Evolutionary conservation across 1,140 invertebrate species (phyloP), one percentile per base, ranked within the genome.

Genomic region (Adoxophyes honmai): DNA sequence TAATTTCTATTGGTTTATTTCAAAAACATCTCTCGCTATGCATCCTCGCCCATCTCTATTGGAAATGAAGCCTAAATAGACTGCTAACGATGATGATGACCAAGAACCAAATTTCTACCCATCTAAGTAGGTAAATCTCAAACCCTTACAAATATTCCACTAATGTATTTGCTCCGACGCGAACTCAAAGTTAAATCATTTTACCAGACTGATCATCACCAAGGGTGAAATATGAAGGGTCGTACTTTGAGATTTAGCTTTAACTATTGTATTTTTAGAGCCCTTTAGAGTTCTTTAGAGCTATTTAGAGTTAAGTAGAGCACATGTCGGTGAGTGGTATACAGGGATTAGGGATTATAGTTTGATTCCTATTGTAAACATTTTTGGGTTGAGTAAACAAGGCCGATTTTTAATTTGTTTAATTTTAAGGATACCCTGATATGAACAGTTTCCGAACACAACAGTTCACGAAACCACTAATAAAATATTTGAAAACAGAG

Each of bases 161-260:
- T 75, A 71, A 76, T 73, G 73, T 73, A 75, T 77, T 66, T 71
- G 73, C 68, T 70, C 73, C 78, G 21, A n/a, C n/a, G n/a, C n/a
- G 9, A 48, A 48, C 66, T 67, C 60, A 68, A 78, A 75, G 66
- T 82, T 80, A 67, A 78, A 83, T 77, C 75, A 73, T 81, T 81
- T 77, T 68, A 70, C 68, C 34, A 73, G 60, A n/a, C n/a, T n/a
- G n/a, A 70, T 68, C 66, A 72, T 56, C 66, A 57, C 66, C 62
- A 72, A 76, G 78, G 80, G 76, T 83, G 75, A 81, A 83, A 81
- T 81, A 78, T 84, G 70, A 59, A 59, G 66, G 62, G 65, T 51
- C 73, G 73, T 73, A 66, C 75, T 79, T 78, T 76, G 74, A 77
- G 72, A 66, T 59, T 56, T 64, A 57, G 34, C 61, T 66, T 77